A percentile compares a stretch with the other conserved stretches of the same genome.
Conservation (phyloP, 2,797 vertebrate genomes). For the Tinamus major region DNA sequence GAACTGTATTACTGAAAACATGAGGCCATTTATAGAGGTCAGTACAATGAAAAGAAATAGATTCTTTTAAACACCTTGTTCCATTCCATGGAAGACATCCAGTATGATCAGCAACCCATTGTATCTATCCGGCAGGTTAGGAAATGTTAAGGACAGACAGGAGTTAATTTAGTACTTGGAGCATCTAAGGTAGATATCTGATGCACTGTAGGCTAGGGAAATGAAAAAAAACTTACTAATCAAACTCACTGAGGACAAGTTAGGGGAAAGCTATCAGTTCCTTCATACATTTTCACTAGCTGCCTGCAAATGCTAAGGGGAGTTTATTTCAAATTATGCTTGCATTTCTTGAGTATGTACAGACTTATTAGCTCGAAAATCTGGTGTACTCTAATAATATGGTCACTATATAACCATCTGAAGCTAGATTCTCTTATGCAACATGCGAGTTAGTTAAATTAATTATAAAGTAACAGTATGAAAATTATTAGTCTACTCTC, state of each 20-base stretch:
- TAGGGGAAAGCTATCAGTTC: neutral
- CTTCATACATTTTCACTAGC: neutral
- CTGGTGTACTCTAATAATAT: neutral
- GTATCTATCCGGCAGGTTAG: neutral
- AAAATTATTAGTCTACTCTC: neutral
- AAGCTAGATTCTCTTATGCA: neutral
- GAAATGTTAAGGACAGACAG: neutral
- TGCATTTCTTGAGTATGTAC: neutral
- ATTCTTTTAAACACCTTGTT: neutral
- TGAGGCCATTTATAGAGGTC: neutral
- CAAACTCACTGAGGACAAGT: neutral
- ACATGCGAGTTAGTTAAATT: accelerated
- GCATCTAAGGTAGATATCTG: neutral
- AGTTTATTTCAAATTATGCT: neutral
- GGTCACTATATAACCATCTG: neutral
- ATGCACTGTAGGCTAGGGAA: neutral
- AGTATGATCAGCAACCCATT: neutral
- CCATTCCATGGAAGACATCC: neutral
- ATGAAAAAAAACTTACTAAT: neutral
- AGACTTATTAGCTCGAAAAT: neutral
- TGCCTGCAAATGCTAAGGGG: neutral
- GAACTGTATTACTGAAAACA: neutral
- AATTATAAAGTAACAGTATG: neutral
- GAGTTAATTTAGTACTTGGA: neutral
- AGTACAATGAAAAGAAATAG: neutral